Evolutionary conservation across 2,797 vertebrate genomes (phyloP), one percentile per base, ranked within the genome.

Genomic region (Botia kubotai): DNA sequence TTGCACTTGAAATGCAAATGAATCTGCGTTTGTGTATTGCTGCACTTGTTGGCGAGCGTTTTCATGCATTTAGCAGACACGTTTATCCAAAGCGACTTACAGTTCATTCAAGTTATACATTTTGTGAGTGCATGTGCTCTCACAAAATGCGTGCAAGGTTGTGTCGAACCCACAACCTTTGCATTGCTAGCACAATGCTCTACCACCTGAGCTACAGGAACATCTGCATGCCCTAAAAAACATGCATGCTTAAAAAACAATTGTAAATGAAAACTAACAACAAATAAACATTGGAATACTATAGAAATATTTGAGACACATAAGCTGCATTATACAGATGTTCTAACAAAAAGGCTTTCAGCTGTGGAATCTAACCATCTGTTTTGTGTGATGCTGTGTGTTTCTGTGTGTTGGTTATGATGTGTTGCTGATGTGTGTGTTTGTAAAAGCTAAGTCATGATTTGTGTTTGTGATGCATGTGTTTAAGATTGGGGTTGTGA

Each of bases 381-480:
- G 52, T 46, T 77, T 68, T 14, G 19, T 14, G 63, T 77, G 75
- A 57, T 67, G 19, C 21, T 43, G 7, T 75, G 60, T 58, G 52
- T 58, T 67, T 53, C 48, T n/a, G 33, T 23, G 50, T 57, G 50
- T 26, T 26, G 66, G 63, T 57, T 52, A 66, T 39, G 1, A 11
- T 67, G 50, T 58, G 63, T 73, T 71, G 60, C 48, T 23, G 71
- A 77, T 73, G 70, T 57, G 50, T 69, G 52, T 55, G 29, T 8
- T 36, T 33, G 3, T 33, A 60, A 60, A 26, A 60, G 57, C 57
- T 12, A 43, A 33, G 60, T 19, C 23, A 33, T 69, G 75, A 60
- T 60, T 48, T 60, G 75, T 23, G 62, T 58, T 55, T 67, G 43
- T 67, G 74, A 77, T 66, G 60, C 60, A 65, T 75, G 73, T 57